Base-by-base conservation (phyloP, 2,888 invertebrate species). In the Phorcus lineatus region DNA sequence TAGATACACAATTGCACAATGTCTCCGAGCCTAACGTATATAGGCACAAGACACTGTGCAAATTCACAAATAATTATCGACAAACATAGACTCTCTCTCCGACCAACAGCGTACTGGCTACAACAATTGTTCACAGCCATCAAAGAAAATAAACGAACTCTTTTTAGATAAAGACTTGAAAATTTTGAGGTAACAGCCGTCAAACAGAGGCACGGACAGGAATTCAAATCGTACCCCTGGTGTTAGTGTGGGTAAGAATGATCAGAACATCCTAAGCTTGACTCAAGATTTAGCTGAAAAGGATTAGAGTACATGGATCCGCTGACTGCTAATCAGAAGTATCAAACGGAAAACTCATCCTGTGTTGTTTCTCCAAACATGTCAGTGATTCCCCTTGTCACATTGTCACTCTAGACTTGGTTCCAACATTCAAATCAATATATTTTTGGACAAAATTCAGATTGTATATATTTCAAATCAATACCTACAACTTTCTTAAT, bases 41-140 rank as follows among this genome's bases (percentile, higher is more conserved):
- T 70, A 70, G 70, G 40, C 70, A 70, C 70, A 70, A 40, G 36
- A 19, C 17, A 36, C 70, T 70, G 70, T 70, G 70, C 76, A 54
- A 76, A 76, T 55, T 76, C 76, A 28, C 76, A 76, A 76, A 76
- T 76, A 76, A 76, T 76, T 76, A 76, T 28, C 54, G 28, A 31
- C 76, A 76, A 76, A 76, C 76, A 76, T 19, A 76, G 54, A 55
- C 17, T 19, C 31, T 36, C 31, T 40, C 55, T 55, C 22, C 28
- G 9, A 55, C 76, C 76, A 76, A 76, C 28, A 76, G 76, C 40
- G 40, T 36, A 40, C 36, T 19, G 28, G 19, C 70, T 40, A 28
- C 36, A 19, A 70, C 70, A 70, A 70, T 70, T 19, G 40, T 36
- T 40, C 70, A 16, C 40, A 40, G 40, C 70, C 40, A 70, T 70